These are phyloP conservation scores for Vireo griseus DNA, from an alignment of 2,797 vertebrate genomes.

Conservation along the genomic window DNA sequence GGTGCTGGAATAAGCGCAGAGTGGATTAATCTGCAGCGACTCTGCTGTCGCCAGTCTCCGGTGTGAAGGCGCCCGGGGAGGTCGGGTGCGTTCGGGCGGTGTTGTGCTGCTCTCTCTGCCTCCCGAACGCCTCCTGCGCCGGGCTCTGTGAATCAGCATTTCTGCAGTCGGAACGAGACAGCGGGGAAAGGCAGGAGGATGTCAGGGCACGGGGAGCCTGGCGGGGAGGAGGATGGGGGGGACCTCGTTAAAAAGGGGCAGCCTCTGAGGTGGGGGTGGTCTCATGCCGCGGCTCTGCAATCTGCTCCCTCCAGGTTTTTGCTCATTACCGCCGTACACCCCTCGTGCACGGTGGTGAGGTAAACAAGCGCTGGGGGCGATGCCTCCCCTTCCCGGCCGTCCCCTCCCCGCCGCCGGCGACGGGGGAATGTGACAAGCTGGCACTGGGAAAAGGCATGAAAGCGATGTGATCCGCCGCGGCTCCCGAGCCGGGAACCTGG, in stretches of 20 bases:
- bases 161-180: neutral
- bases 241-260: neutral
- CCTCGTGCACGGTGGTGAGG: neutral
- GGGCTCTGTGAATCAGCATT: conserved; percentile 59
- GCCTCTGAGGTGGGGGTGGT: neutral
- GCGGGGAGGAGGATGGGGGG: neutral
- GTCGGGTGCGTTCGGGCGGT: neutral
- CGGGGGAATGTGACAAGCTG: conserved; percentile 31
- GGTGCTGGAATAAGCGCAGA: neutral
- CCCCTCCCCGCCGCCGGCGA: neutral
- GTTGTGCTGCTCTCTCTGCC: neutral
- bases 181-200: neutral
- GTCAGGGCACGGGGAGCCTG: neutral
- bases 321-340: neutral
- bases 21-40: neutral
- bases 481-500: neutral
- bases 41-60: neutral
- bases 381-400: neutral
- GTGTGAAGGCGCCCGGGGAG: neutral
- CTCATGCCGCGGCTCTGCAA: neutral
- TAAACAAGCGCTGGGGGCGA: conserved; percentile 20
- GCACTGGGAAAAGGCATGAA: conserved; percentile 1
- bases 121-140: neutral
- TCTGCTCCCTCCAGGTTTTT: neutral
- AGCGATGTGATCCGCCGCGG: neutral